Evolutionary conservation across 2,113 vertebrate genomes (phyloP).

Genomic region (Oostethus manadensis): DNA sequence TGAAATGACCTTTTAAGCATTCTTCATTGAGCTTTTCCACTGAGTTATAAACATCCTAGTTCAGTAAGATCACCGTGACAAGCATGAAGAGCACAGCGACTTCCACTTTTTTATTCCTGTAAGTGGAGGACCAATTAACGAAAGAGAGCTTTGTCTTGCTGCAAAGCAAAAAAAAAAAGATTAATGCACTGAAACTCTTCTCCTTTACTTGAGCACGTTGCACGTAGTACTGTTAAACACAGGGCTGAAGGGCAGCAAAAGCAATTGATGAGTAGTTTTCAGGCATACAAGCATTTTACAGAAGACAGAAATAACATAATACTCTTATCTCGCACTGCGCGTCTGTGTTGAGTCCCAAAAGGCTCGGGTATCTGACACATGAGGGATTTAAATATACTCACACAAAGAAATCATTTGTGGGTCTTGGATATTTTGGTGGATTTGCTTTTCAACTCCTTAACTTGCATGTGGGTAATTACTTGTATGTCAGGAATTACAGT

Average conservation of each 20-base stretch:
- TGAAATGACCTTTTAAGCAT: constrained; percentile 24
- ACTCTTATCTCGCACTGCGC: constrained; percentile 42
- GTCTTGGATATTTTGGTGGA: constrained; percentile 20
- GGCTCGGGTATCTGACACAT: constrained; percentile 39
- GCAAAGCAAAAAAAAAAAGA: constrained; percentile 28
- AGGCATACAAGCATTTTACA: constrained; percentile 53
- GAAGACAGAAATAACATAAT: constrained; percentile 42
- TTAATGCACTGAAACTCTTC: constrained; percentile 51
- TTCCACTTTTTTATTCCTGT: constrained; percentile 45
- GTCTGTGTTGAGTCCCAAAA: constrained; percentile 43
- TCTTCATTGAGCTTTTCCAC: constrained; percentile 3
- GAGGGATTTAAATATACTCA: constrained; percentile 43
- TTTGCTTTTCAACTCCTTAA: constrained; percentile 27
- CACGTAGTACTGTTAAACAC: constrained; percentile 49
- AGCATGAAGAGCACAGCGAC: constrained; percentile 37
- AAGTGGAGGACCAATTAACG: constrained; percentile 62
- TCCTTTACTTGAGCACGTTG: constrained; percentile 39
- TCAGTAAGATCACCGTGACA: constrained; percentile 43
- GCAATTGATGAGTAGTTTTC: constrained; percentile 53
- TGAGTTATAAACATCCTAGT: constrained; percentile 23
- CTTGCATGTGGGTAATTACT: constrained; percentile 11
- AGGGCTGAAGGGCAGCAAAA: constrained; percentile 40
- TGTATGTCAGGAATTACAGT: constrained; percentile 23
- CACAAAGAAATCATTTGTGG: constrained; percentile 26
- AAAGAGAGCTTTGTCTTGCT: constrained; percentile 45